Evolutionary conservation across 2,113 vertebrate species (phyloP).

Genomic region (Vulpes lagopus): DNA sequence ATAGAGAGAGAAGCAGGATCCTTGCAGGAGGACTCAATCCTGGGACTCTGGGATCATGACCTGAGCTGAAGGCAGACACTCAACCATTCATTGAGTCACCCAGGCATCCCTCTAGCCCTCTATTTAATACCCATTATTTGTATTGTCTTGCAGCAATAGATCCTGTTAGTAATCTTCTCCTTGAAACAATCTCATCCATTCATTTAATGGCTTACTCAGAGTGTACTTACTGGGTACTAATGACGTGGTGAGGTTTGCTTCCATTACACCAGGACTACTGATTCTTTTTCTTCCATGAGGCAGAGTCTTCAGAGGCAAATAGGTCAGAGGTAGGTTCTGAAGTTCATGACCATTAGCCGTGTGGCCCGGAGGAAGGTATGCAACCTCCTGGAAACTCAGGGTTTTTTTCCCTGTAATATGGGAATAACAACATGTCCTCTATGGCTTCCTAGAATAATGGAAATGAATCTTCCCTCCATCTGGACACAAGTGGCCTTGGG

Average conservation of each 20-base stretch:
- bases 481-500: rapidly evolving
- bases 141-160: background rate
- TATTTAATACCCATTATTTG: background rate
- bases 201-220: background rate
- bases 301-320: background rate
- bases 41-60: no score
- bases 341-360: background rate
- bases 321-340: background rate
- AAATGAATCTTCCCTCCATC: background rate
- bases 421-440: rapidly evolving
- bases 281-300: background rate
- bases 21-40: no score
- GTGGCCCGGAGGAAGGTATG: background rate
- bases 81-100: no score
- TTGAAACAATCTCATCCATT: background rate
- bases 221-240: rapidly evolving
- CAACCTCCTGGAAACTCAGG: background rate
- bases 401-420: background rate
- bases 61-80: no score
- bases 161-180: background rate
- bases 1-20: no score
- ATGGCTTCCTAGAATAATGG: background rate
- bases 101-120: background rate
- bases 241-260: background rate
- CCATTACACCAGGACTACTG: rapidly evolving